Base-by-base conservation (phyloP, 2,888 invertebrate species). In the Aleiodes alternator region DNA sequence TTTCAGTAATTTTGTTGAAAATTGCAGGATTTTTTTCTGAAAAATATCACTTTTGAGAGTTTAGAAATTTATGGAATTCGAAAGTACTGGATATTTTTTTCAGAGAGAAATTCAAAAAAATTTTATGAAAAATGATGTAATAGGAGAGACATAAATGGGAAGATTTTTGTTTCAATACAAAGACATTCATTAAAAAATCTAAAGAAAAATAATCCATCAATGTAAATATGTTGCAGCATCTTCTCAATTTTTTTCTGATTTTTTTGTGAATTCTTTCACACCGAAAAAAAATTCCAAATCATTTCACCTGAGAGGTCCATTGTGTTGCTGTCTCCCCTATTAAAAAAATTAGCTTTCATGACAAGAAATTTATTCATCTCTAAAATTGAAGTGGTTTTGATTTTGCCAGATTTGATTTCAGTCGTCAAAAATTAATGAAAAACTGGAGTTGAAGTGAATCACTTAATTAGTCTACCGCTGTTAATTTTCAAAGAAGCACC, bases 401-500 rank as follows among this genome's bases (percentile, higher is more conserved):
- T 53, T 14, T 14, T 11, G 23, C 53, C 5, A 14, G 8, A 38
- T 7, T 38, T 38, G 6, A 38, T 7, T 38, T 5, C 5, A 38
- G 0, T 38, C 38, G 6, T 43, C 43, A 11, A 8, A 31, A 31
- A 31, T 57, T 57, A 12, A 31, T 9, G 31, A 31, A 34, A 34
- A 31, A 31, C 4, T 31, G 12, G 8, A 23, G 9, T 29, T 23
- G n/a, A 31, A 56, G 55, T 16, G 48, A 43, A 50, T 43, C 14
- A 38, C 7, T 57, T 57, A 34, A 69, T 51, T 53, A 48, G 16
- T 8, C 38, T 23, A 51, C 23, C 48, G 55, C 51, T 51, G 38
- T n/a, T 50, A 50, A 16, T 34, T 38, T 59, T 11, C 12, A 48
- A 31, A 29, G 38, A 7, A 53, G 50, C 31, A 80, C 85, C 85